phyloP scores from a whole-genome alignment of 2,888 invertebrate genomes.

The Cosmorhoe ocellata region DNA sequence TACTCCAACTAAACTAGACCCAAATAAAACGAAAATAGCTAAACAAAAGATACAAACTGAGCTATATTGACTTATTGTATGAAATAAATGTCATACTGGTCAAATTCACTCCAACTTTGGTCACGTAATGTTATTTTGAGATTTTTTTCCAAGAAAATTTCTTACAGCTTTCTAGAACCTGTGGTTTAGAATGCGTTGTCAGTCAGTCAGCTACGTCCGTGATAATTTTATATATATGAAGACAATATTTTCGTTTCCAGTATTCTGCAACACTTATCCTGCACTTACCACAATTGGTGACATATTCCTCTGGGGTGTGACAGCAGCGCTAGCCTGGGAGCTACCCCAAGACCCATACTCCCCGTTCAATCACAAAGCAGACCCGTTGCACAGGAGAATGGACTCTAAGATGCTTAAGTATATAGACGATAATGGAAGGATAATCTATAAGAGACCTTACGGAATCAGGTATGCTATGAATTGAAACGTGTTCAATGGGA shows the following conservation, averaged over 20 bases:
- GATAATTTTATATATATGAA: too few relatives aligned
- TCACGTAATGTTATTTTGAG: background rate
- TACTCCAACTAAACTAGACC: too few relatives aligned
- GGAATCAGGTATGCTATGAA: constrained; percentile 48
- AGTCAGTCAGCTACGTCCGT: too few relatives aligned
- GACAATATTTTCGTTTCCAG: constrained; percentile 50
- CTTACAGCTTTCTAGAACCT: too few relatives aligned
- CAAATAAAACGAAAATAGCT: too few relatives aligned
- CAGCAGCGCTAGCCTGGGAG: constrained; percentile 90
- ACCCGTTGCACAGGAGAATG: constrained; percentile 69
- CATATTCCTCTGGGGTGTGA: constrained; percentile 86
- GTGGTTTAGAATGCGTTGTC: too few relatives aligned
- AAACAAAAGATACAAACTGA: too few relatives aligned
- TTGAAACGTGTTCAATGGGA: too few relatives aligned
- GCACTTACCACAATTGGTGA: constrained; percentile 77
- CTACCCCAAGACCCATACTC: constrained; percentile 85
- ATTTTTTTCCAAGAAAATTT: too few relatives aligned
- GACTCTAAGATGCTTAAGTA: constrained; percentile 66
- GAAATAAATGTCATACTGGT: too few relatives aligned
- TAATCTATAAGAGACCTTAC: constrained; percentile 61
- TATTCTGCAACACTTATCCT: constrained; percentile 84
- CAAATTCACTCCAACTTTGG: too few relatives aligned
- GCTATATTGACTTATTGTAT: too few relatives aligned
- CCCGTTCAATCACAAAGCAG: constrained; percentile 69
- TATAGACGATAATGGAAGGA: constrained; percentile 61